Evolutionary conservation across 1,140 invertebrate genomes (phyloP).

Genomic region (Bradysia coprophila): DNA sequence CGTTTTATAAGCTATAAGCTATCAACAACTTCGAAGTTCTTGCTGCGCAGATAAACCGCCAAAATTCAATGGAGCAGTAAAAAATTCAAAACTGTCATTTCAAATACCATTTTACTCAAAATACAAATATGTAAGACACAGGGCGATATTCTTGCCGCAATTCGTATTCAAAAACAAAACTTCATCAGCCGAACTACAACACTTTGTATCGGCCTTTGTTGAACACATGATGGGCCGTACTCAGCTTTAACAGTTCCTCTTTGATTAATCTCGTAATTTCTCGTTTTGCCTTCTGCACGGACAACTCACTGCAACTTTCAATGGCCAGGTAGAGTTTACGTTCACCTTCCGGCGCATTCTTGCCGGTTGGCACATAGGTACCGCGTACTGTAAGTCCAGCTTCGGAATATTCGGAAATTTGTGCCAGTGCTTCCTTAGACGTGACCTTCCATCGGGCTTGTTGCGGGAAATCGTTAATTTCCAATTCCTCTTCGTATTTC

Average conservation of each 20-base stretch:
- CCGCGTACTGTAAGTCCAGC: constrained; percentile 96
- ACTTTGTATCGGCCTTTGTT: constrained; percentile 94
- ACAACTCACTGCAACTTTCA: constrained; percentile 91
- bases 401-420: constrained; percentile 98
- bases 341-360: constrained; percentile 81
- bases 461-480: constrained; percentile 99
- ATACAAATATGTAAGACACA: too few relatives aligned
- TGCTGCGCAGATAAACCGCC: too few relatives aligned
- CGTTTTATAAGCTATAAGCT: too few relatives aligned
- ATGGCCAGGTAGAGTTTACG: constrained; percentile 96
- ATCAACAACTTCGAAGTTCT: too few relatives aligned
- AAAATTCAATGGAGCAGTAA: too few relatives aligned
- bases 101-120: too few relatives aligned
- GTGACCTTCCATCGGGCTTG: constrained; percentile 97
- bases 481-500: constrained; percentile 97
- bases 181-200: too few relatives aligned
- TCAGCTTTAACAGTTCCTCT: constrained; percentile 88
- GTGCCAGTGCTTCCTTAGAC: constrained; percentile 92
- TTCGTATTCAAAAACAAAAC: too few relatives aligned
- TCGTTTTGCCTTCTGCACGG: constrained; percentile 93
- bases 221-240: constrained; percentile 65
- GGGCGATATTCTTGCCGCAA: too few relatives aligned
- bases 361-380: constrained; percentile 87
- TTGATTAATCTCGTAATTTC: constrained; percentile 97
- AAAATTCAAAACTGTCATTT: too few relatives aligned